Base-by-base conservation (phyloP, 2,888 invertebrate genomes). In the Diloba caeruleocephala region DNA sequence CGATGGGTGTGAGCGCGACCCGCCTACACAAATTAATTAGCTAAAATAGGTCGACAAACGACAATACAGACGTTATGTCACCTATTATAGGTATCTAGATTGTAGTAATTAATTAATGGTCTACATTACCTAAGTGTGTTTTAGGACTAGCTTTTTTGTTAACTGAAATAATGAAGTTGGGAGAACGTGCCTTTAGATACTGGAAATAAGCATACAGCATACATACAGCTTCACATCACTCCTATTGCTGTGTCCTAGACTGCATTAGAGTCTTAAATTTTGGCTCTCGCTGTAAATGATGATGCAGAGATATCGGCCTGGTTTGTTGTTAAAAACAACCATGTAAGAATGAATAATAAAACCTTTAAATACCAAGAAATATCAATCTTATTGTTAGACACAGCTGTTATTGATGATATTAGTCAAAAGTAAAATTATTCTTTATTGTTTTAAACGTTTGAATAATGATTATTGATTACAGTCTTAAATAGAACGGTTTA, bases 1-100 rank as follows among this genome's bases (percentile, higher is more conserved):
- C 54, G 74, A 44, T 58, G 77, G 85, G 87, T 63, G 85, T 76
- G 79, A 68, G 65, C 62, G 64, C 71, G 88, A 74, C 81, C 80
- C 85, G 77, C 81, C 78, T 68, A 62, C 56, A 62, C 78, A 77
- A 87, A 84, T 84, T 88, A 85, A 89, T 89, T 87, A 86, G 76
- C 52, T 52, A 74, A 83, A 84, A 81, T 83, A 73, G 84, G 76
- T 58, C 78, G 66, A 48, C 63, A 53, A 42, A 15, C 55, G 32
- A 55, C 61, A 43, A 34, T 55, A 54, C 43, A 53, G 33, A 36
- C 25, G 29, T 41, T 39, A 41, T 34, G 33, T 9, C 44, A 65
- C 50, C 61, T 57, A 53, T 36, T 54, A 48, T 49, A 68, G 33
- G 25, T 38, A 28, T 49, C 14, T 52, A 52, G 29, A 38, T 48